Evolutionary conservation across 2,888 invertebrate genomes (phyloP), one percentile per base, ranked within the genome.

Genomic region (Drosophila subsilvestris): DNA sequence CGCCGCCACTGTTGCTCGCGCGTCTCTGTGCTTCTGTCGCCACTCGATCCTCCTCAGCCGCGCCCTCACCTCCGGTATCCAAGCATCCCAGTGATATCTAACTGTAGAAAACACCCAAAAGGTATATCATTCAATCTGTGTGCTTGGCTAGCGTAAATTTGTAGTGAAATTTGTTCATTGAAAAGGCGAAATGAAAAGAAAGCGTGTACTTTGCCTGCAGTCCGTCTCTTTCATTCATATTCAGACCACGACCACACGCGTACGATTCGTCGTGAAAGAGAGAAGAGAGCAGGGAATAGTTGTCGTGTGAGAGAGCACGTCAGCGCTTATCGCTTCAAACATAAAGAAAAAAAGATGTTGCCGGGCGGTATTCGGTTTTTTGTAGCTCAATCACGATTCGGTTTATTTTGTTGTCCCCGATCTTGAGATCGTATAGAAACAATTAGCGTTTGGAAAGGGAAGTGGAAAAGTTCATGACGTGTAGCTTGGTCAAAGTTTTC

Each of bases 181-280:
- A 49, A 53, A 66, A 22, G 58, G 54, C 53, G 56, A 74, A 72
- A 76, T 56, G 71, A 72, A 79, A 83, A 88, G 82, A 86, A 88
- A 88, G 82, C 80, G 88, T 86, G 22, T 22, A 86, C 85, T 88
- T 88, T 83, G 88, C 65, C 63, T 82, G 85, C 68, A 79, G 86
- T 73, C 88, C 75, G 80, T 83, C 84, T 76, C 69, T 74, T 88
- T 77, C 83, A 83, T 83, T 83, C 83, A 83, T 86, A 86, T 88
- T 73, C 82, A 77, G 75, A 77, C 72, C 84, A 74, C 82, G 88
- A 68, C 72, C 73, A 81, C 75, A 78, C 69, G 72, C 60, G 70
- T 76, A 76, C 63, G 68, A 49, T 48, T 51, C 65, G 57, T 29
- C 57, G 51, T 47, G 61, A 50, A 80, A 50, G 27, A 57, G 65